Evolutionary conservation across 1,140 invertebrate species (phyloP), one percentile per base, ranked within the genome.

Genomic region (Pseudachorutes palmiensis): DNA sequence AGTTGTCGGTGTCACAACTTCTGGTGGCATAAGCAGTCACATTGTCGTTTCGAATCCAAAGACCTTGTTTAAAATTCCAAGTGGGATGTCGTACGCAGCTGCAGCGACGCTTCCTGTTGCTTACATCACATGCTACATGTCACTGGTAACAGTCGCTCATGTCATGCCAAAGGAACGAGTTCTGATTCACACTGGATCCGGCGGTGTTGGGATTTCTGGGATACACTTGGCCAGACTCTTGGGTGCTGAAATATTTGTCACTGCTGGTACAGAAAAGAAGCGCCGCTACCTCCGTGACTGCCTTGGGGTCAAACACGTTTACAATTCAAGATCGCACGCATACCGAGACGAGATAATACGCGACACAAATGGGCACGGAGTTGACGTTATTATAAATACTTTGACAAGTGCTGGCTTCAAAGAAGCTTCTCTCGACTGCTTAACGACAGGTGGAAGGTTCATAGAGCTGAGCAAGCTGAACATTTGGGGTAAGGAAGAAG

Each of bases 401-500:
- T 75, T 86, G 2, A 80, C 84, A 26, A 83, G 84, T 48, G 81
- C 83, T 60, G 81, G 85, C 74, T 77, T 87, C 2, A 81, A 85
- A 73, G 84, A 84, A 41, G 83, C 83, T 69, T 70, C 88, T n/a
- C 62, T 19, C 76, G 83, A 65, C 83, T 91, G 74, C 75, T 88
- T 24, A 12, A 84, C 83, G 24, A 76, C 80, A 58, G 83, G 86
- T 75, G 87, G 87, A 48, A 77, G 84, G 49, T 87, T 89, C 75
- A 74, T 88, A 31, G 87, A 89, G 77, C 86, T 88, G 70, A 86
- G 87, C 72, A 88, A 88, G 79, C 84, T 84, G 74, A 86, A 88
- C 77, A 60, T 64, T 29, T 68, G 67, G 67, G 59, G 32, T 24
- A 29, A 48, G 33, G 51, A 68, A 45, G 67, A 68, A 12, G 51